These are phyloP conservation scores for Danio aesculapii DNA, from an alignment of 2,797 vertebrate genomes.

Conservation along the genomic window DNA sequence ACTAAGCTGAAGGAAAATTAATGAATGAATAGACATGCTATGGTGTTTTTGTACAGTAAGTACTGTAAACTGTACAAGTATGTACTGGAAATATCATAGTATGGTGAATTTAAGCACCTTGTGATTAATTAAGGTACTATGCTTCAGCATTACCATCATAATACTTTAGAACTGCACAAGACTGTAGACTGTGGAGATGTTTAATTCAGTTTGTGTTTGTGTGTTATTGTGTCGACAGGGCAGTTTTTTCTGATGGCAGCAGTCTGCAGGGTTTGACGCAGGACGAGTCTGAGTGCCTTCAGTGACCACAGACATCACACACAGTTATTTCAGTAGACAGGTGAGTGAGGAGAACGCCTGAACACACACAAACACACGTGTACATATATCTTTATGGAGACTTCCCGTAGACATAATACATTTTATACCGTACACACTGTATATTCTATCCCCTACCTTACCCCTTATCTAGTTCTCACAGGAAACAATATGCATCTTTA, in stretches of 20 bases:
- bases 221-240: slow-evolving; percentile 20
- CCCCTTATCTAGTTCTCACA: no score
- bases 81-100: neutral
- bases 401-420: no score
- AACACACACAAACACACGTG: neutral
- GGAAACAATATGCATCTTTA: no score
- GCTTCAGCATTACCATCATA: neutral
- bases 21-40: neutral
- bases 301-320: slow-evolving; percentile 41
- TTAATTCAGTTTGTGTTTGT: neutral
- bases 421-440: no score
- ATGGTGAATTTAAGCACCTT: neutral
- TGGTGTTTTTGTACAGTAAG: neutral
- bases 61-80: no score
- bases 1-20: no score
- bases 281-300: slow-evolving; percentile 40
- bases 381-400: no score
- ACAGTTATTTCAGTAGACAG: slow-evolving; percentile 55
- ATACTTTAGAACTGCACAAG: neutral
- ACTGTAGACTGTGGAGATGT: neutral
- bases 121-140: neutral
- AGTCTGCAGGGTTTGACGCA: slow-evolving; percentile 44
- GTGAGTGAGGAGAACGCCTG: slow-evolving; percentile 22
- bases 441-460: no score
- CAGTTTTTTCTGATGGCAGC: slow-evolving; percentile 51